Evolutionary conservation across 2,113 vertebrate genomes (phyloP).

Genomic region (Vombatus ursinus): DNA sequence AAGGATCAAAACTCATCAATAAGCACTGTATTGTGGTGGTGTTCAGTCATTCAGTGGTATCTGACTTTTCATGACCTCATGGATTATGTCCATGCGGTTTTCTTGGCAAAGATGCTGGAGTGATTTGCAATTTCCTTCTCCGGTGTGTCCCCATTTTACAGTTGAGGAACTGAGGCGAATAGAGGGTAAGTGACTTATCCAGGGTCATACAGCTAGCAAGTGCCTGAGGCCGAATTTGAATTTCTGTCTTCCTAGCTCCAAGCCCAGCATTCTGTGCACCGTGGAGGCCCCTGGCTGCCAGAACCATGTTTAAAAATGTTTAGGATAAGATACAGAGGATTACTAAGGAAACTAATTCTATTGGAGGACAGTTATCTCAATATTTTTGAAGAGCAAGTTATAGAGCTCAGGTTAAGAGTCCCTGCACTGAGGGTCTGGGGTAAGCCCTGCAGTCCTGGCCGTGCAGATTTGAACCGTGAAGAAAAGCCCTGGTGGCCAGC

Average conservation of each 20-base stretch:
- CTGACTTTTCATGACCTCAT: background rate
- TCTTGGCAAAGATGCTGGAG: background rate
- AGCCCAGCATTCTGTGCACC: background rate
- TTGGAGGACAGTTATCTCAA: background rate
- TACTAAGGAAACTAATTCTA: background rate
- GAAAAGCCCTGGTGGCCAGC: background rate
- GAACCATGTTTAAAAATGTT: background rate
- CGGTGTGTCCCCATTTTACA: background rate
- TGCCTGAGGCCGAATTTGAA: background rate
- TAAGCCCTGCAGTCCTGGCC: background rate
- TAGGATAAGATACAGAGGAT: background rate
- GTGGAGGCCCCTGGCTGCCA: background rate
- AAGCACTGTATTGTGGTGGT: background rate
- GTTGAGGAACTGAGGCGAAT: background rate
- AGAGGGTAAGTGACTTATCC: background rate
- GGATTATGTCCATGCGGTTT: background rate
- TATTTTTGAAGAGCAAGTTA: background rate
- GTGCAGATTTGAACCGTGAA: background rate
- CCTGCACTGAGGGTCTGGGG: background rate
- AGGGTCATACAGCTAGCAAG: background rate
- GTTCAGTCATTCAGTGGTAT: background rate
- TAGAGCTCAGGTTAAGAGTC: background rate
- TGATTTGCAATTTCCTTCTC: background rate
- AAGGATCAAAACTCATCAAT: background rate
- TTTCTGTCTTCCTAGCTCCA: background rate